These are phyloP conservation scores for Hylaea fasciaria DNA, from an alignment of 2,888 invertebrate species.

Conservation along the genomic window DNA sequence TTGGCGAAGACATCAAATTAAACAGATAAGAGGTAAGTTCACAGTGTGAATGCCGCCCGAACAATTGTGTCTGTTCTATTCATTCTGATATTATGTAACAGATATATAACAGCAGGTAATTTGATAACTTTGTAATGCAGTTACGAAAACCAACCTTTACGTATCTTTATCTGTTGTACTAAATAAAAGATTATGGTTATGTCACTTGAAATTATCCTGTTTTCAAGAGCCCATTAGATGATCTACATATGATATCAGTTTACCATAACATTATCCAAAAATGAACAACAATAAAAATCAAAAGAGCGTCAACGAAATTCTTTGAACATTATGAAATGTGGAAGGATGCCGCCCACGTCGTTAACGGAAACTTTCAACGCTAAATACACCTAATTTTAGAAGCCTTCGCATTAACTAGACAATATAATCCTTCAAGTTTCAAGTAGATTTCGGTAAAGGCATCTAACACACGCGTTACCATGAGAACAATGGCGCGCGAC, in stretches of 20 bases:
- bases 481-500: conserved; percentile 79
- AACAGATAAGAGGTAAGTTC: conserved; percentile 68
- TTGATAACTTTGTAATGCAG: not conserved
- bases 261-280: too few relatives aligned
- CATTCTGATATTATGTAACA: conserved; percentile 41
- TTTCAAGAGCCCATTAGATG: conserved; percentile 4
- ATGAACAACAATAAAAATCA: conserved; percentile 1
- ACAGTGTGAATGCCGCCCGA: conserved; percentile 49
- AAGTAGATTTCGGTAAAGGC: conserved; percentile 61
- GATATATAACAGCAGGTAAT: conserved; percentile 17
- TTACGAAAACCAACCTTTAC: too few relatives aligned
- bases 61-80: conserved; percentile 44
- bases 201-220: too few relatives aligned
- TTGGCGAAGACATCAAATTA: conserved; percentile 72
- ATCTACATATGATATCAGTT: too few relatives aligned
- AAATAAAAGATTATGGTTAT: too few relatives aligned
- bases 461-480: conserved; percentile 73
- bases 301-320: conserved; percentile 13
- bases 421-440: conserved; percentile 52
- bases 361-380: conserved; percentile 33
- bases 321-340: conserved; percentile 20
- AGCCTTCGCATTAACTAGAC: conserved; percentile 43
- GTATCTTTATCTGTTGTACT: too few relatives aligned
- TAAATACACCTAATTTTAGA: conserved; percentile 42
- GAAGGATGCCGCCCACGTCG: conserved; percentile 25